These are phyloP conservation scores for Atrina japonica DNA, from an alignment of 2,888 invertebrate genomes.

Conservation along the genomic window DNA sequence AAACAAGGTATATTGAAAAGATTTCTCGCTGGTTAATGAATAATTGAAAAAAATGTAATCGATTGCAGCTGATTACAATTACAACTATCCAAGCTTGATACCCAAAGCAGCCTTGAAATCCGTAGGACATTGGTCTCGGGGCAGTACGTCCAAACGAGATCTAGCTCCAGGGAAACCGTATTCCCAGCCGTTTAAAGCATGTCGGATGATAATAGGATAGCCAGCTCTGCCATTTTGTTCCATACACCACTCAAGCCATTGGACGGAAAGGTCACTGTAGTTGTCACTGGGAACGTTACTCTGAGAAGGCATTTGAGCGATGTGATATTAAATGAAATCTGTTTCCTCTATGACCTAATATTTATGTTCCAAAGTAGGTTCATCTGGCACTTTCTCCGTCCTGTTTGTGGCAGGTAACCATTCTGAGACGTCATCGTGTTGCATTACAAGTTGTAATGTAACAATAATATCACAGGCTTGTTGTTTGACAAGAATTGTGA, in stretches of 20 bases:
- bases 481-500: too few relatives aligned
- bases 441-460: too few relatives aligned
- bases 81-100: too few relatives aligned
- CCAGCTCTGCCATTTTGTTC: constrained; percentile 4
- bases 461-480: too few relatives aligned
- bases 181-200: constrained; percentile 41
- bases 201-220: constrained; percentile 31
- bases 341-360: neutral
- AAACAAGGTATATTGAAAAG: too few relatives aligned
- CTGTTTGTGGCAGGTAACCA: constrained; percentile 25
- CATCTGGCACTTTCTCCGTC: constrained; percentile 28
- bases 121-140: neutral
- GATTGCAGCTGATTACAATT: too few relatives aligned
- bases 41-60: too few relatives aligned
- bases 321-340: constrained; percentile 7
- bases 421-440: neutral
- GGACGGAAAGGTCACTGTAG: constrained; percentile 40
- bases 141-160: constrained; percentile 2
- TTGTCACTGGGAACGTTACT: constrained; percentile 3
- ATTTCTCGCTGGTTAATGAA: too few relatives aligned
- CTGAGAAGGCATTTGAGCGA: constrained; percentile 25
- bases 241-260: constrained; percentile 40
- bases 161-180: neutral
- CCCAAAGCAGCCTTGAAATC: neutral
- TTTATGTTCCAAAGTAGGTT: neutral